Base-by-base conservation (phyloP, 2,113 vertebrate species). In the Cnemophilus loriae region DNA sequence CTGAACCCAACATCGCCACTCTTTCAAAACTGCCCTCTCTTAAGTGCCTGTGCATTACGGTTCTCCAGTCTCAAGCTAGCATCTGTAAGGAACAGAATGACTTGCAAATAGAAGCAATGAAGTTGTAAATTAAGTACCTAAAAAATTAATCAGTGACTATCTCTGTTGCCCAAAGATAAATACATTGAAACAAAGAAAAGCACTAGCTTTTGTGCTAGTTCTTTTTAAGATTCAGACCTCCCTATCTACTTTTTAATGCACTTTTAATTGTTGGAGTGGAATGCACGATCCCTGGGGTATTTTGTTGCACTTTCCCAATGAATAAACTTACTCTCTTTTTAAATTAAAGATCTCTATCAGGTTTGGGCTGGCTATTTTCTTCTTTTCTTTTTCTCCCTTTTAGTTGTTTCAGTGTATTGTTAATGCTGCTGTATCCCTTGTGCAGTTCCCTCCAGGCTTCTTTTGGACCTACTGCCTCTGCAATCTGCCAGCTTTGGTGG, bases 341-440 rank as follows among this genome's bases (percentile, higher is more conserved):
- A 98, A 98, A 97, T 98, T 98, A 97, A 98, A 98, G 97, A 97
- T 98, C 89, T 76, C 32, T 98, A 96, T 98, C 98, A 88, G 59
- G 87, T 91, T 95, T 28, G 68, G 37, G 56, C 93, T 90, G 78
- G 42, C 76, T 90, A 90, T 94, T 93, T 87, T 90, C 11, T 90
- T 52, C 39, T 63, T 63, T 19, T 41, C 39, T 87, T 91, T 91
- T 47, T 64, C 24, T 70, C 52, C 27, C 46, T 60, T 4, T 53
- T 76, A 73, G 91, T 87, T 95, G 80, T 94, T 95, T 89, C 92
- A 71, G 46, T 81, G 44, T 92, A 59, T 91, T 92, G 50, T 95
- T 97, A 82, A 27, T 84, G 77, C 69, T 96, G 7, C 86, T 13
- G 11, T 81, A 88, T 89, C 41, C 82, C 80, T 89, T 77, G 47